Evolutionary conservation across 2,113 vertebrate genomes (phyloP), one percentile per base, ranked within the genome.

Genomic region (Oreochromis tanganicae): DNA sequence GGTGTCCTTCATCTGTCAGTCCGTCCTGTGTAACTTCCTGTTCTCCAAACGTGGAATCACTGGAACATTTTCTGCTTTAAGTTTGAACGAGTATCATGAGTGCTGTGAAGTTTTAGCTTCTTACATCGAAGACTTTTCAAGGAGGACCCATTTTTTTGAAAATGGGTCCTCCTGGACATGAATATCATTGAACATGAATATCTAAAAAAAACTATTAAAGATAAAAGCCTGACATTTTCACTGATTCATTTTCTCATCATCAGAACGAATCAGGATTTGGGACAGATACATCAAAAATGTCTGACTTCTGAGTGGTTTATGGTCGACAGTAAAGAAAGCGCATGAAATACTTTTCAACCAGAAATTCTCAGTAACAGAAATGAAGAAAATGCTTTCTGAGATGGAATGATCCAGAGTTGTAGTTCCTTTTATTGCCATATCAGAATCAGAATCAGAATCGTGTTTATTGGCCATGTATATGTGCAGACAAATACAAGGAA

Each of bases 1-100:
- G 2, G 1, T 71, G 36, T 24, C 36, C 63, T 41, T 71, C 0
- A 21, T 43, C 19, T 5, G n/a, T 71, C 7, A 21, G 63, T 0
- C 36, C 2, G 2, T 43, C 12, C n/a, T 71, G 38, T 3, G 34
- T 43, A 43, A 9, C 11, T 71, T 43, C n/a, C 38, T 71, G 66
- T 43, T 71, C 36, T 43, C 36, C 63, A 41, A 41, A 21, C 6
- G 4, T 36, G 17, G 59, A 63, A 3, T 66, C 17, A 12, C 17
- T n/a, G 17, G 4, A 66, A 36, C 61, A 36, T 66, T 66, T 66
- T 66, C 32, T n/a, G 32, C 4, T 38, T 38, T 38, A 38, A 38
- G 36, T 4, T 36, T 38, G 36, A 38, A 38, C 36, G 4, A 4
- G 2, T 34, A 34, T 61, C 9, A 61, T 29, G 57, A 61, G 9